Percentiles rank a stretch among this genome's conserved stretches.
phyloP scores from a whole-genome alignment of 2,888 invertebrate genomes.

The Drosophila austrosaltans region DNA sequence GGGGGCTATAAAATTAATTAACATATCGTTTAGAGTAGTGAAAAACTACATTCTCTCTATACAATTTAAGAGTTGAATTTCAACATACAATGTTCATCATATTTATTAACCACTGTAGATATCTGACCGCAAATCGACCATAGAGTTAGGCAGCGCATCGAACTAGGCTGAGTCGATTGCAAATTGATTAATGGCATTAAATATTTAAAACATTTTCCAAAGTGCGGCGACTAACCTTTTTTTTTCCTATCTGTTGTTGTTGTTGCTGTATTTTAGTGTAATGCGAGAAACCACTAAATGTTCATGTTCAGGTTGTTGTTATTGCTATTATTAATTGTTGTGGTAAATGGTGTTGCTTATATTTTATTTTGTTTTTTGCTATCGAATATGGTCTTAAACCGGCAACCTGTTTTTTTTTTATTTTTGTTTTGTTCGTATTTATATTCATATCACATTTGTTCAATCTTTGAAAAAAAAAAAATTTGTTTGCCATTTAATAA shows the following conservation, averaged over 20 bases:
- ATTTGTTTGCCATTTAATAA: constrained; percentile 60
- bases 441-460: constrained; percentile 56
- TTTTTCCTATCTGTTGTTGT: constrained; percentile 22
- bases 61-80: too few relatives aligned
- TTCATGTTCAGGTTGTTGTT: constrained; percentile 25
- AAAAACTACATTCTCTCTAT: too few relatives aligned
- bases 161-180: constrained; percentile 42
- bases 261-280: constrained; percentile 44
- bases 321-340: constrained; percentile 63
- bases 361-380: constrained; percentile 13
- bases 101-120: constrained; percentile 14
- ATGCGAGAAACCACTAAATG: constrained; percentile 65
- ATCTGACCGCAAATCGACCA: constrained; percentile 40
- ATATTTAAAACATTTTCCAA: constrained; percentile 73
- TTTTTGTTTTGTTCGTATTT: constrained; percentile 12
- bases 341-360: constrained; percentile 43
- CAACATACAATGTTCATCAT: not conserved
- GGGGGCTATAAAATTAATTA: too few relatives aligned
- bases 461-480: constrained; percentile 55
- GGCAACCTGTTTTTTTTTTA: constrained; percentile 43
- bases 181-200: constrained; percentile 75
- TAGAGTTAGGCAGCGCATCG: constrained; percentile 24
- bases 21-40: too few relatives aligned
- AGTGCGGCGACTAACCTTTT: not conserved
- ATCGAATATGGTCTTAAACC: constrained; percentile 48